Base-by-base conservation (phyloP, 2,797 vertebrate species). In the Parambassis ranga region DNA sequence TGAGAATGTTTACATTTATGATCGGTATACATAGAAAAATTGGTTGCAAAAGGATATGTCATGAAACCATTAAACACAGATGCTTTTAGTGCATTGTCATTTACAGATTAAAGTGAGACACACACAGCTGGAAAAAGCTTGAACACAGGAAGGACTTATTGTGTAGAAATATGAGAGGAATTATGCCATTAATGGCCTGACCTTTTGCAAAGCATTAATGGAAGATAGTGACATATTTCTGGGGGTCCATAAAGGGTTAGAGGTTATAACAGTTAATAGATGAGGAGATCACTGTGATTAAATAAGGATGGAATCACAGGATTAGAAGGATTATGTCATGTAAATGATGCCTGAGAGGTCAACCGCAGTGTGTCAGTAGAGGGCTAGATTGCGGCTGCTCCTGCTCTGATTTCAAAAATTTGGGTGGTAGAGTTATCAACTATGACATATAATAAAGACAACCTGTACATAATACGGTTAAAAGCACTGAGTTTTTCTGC, bases 141-240 rank as follows among this genome's bases (percentile, higher is more conserved):
- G 53, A 74, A 62, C 55, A 79, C 71, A 78, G 73, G 44, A 69
- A 67, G 71, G 78, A 74, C 69, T 81, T 69, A 77, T 44, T 67
- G 65, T 53, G 76, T 76, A 70, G 79, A 43, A 36, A 11, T n/a
- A 11, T 66, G 57, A 42, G 47, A 71, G 67, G 65, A 42, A 63
- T 71, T 56, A 71, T 24, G 23, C 66, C 77, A 79, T 87, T 81
- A 79, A 43, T 23, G 32, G 31, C 51, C 60, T 73, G 79, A 79
- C 72, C 65, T 75, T 61, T 43, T 1, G 0, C n/a, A 2, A 15
- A 27, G 61, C 38, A 50, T 68, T 43, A 56, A 20, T 14, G 61
- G 41, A 11, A 39, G 15, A 65, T 14, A 5, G 15, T 19, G 33
- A 57, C 67, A 60, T 27, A 41, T 67, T 27, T 30, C 19, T 47